These are phyloP conservation scores for Sebastes oblongus DNA, from an alignment of 2,797 vertebrate genomes.

Conservation along the genomic window DNA sequence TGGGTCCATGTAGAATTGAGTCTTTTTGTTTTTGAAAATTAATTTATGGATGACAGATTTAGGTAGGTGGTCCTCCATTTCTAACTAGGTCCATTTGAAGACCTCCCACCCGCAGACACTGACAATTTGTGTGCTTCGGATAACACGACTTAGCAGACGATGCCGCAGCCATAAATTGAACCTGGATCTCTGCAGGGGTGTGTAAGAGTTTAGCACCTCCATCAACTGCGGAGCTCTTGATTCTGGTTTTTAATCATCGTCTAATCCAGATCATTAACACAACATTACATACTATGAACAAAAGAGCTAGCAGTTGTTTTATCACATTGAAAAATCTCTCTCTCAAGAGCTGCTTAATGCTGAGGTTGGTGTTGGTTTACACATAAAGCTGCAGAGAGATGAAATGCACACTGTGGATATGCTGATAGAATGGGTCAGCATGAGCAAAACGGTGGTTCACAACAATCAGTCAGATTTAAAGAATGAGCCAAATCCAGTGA, in stretches of 20 bases:
- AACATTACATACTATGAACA: background rate
- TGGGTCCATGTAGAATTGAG: background rate
- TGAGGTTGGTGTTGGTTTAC: background rate
- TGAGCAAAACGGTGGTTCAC: slow-evolving; percentile 5
- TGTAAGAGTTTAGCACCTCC: background rate
- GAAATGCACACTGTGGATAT: slow-evolving; percentile 8
- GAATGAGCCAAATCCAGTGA: slow-evolving; percentile 8
- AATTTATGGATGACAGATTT: background rate
- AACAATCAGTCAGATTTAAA: slow-evolving; percentile 14
- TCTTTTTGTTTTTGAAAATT: slow-evolving; percentile 6
- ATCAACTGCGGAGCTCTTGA: background rate
- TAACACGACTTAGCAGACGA: background rate
- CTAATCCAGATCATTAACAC: background rate
- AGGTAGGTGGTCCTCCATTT: background rate
- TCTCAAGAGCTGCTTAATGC: background rate
- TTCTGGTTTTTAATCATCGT: background rate
- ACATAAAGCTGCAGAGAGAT: slow-evolving; percentile 12
- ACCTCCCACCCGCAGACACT: background rate
- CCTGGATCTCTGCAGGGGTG: slow-evolving; percentile 9
- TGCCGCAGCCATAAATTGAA: slow-evolving; percentile 3
- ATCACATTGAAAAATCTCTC: background rate
- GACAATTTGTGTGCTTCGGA: slow-evolving; percentile 1
- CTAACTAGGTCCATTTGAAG: slow-evolving; percentile 23
- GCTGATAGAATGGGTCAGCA: slow-evolving; percentile 15
- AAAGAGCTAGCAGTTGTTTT: background rate